phyloP scores from a whole-genome alignment of 2,113 vertebrate genomes.

The Anoplopoma fimbria region DNA sequence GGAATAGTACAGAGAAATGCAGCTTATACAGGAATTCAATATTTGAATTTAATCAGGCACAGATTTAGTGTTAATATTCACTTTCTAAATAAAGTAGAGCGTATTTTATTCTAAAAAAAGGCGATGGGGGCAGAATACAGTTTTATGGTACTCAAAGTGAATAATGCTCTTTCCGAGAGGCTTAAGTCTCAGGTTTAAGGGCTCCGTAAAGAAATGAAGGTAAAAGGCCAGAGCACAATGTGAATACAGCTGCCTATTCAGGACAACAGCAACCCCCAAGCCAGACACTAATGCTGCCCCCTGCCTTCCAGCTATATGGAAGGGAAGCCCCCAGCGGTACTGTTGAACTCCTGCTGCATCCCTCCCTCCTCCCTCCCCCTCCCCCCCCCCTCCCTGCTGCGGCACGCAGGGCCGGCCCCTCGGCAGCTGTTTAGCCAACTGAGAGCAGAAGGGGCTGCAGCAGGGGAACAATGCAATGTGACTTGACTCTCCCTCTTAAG shows the following conservation, averaged over 20 bases:
- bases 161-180: slow-evolving; percentile 55
- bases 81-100: neutral
- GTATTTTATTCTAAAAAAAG: slow-evolving; percentile 24
- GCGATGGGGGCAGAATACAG: slow-evolving; percentile 30
- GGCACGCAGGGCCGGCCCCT: slow-evolving; percentile 38
- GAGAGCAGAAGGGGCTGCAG: slow-evolving; percentile 51
- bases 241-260: slow-evolving; percentile 80
- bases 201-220: slow-evolving; percentile 54
- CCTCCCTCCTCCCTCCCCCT: slow-evolving; percentile 8
- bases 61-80: slow-evolving; percentile 12
- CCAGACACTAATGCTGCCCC: slow-evolving; percentile 61
- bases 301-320: slow-evolving; percentile 61
- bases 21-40: slow-evolving; percentile 37
- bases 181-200: slow-evolving; percentile 69
- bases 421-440: slow-evolving; percentile 79
- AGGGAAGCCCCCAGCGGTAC: slow-evolving; percentile 58
- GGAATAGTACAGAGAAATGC: slow-evolving; percentile 12
- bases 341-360: slow-evolving; percentile 58
- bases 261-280: slow-evolving; percentile 38
- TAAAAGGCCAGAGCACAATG: slow-evolving; percentile 60
- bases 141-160: slow-evolving; percentile 61
- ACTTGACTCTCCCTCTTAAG: slow-evolving; percentile 50
- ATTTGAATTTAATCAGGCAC: neutral
- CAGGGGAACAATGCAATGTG: slow-evolving; percentile 60
- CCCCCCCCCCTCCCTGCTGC: slow-evolving; percentile 44